A percentile compares a stretch with the other conserved stretches of the same genome.
Evolutionary conservation across 2,888 invertebrate genomes (phyloP).

Genomic region (Metacarcinus magister): DNA sequence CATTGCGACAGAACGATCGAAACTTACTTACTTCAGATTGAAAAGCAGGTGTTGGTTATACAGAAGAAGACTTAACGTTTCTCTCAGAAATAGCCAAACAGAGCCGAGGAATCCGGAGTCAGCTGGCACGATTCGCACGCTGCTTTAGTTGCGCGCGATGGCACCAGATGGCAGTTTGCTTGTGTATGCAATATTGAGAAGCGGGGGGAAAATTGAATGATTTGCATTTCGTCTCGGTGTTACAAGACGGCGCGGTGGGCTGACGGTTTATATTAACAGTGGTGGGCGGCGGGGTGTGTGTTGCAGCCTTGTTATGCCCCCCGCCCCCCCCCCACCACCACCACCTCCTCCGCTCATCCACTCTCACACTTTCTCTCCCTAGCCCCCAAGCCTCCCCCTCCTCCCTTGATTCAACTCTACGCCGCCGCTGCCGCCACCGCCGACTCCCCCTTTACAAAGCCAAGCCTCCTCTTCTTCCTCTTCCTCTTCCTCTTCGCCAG

Average conservation of each 20-base stretch:
- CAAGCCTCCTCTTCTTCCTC: not conserved
- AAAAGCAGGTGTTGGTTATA: constrained; percentile 69
- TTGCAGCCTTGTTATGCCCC: constrained; percentile 63
- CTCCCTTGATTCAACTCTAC: constrained; percentile 4
- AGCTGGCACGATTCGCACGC: constrained; percentile 74
- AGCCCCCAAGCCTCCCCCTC: not conserved
- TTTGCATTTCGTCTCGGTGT: constrained; percentile 82
- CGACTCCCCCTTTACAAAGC: not conserved
- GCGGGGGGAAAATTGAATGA: constrained; percentile 81
- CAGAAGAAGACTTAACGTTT: constrained; percentile 59
- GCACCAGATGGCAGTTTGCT: constrained; percentile 81
- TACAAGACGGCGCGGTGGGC: constrained; percentile 79
- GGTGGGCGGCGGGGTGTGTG: constrained; percentile 71
- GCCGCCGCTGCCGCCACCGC: not conserved
- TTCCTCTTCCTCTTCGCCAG: constrained; percentile 1
- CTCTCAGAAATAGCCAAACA: constrained; percentile 58
- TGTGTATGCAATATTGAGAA: constrained; percentile 81
- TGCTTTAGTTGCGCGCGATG: constrained; percentile 78
- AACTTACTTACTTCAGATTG: constrained; percentile 74
- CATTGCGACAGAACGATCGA: constrained; percentile 68
- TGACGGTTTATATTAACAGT: constrained; percentile 80
- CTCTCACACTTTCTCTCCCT: not conserved
- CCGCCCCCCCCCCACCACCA: not conserved
- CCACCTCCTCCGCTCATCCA: not conserved
- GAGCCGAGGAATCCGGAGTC: constrained; percentile 71